phyloP scores from a whole-genome alignment of 2,113 vertebrate species.

The Bungarus multicinctus region DNA sequence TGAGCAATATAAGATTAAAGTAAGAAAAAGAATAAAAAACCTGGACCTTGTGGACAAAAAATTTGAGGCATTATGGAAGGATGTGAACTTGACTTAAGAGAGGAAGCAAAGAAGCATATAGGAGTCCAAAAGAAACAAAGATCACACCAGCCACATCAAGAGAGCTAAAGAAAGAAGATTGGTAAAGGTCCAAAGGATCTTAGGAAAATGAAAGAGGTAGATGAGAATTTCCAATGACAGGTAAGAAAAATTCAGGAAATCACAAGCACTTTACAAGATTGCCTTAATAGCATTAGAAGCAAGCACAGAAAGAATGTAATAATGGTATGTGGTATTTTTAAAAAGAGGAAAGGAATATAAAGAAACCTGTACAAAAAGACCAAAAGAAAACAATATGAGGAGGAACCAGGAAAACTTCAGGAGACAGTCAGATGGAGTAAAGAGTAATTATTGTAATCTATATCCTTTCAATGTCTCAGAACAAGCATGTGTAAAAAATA shows the following conservation, averaged over 20 bases:
- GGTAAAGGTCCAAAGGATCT: neutral
- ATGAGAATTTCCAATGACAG: neutral
- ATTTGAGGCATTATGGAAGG: neutral
- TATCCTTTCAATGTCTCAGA: neutral
- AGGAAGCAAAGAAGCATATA: neutral
- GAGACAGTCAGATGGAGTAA: neutral
- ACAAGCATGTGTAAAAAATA: neutral
- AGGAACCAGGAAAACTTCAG: neutral
- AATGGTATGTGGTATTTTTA: neutral
- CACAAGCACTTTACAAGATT: neutral
- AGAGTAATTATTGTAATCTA: neutral
- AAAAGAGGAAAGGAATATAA: neutral
- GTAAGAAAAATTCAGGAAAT: neutral
- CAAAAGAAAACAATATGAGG: neutral
- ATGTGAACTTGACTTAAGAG: neutral
- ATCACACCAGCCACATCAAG: neutral
- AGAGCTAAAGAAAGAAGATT: neutral
- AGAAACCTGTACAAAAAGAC: neutral
- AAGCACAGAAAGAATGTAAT: neutral
- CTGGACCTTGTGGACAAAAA: neutral
- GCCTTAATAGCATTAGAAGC: neutral
- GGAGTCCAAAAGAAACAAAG: neutral
- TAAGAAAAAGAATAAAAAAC: neutral
- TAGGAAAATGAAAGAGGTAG: neutral
- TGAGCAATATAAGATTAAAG: neutral